A percentile compares a stretch with the other conserved stretches of the same genome.
These are phyloP conservation scores for Andinoacara biseriatus DNA, from an alignment of 2,113 vertebrate species.

Conservation along the genomic window DNA sequence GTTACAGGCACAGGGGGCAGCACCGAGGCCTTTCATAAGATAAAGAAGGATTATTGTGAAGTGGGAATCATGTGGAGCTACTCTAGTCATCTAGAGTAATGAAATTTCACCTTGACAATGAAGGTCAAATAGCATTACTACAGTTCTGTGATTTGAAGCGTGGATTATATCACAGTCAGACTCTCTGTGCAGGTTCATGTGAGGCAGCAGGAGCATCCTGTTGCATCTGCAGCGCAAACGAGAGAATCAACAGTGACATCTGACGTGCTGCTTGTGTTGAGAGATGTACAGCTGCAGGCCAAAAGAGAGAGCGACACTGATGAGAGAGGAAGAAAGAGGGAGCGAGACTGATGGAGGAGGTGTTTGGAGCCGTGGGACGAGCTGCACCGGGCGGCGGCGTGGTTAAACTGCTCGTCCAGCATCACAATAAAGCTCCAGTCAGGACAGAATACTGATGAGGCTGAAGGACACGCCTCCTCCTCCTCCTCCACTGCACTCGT, in stretches of 20 bases:
- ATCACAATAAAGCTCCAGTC: constrained; percentile 60
- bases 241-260: constrained; percentile 38
- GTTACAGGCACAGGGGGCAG: not conserved
- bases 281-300: constrained; percentile 47
- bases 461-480: constrained; percentile 9
- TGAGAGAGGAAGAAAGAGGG: not conserved
- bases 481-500: not conserved
- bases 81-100: not conserved
- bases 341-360: constrained; percentile 8
- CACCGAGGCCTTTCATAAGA: not conserved
- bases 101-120: not conserved
- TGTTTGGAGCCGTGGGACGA: constrained; percentile 21
- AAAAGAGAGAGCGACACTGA: not conserved
- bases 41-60: not conserved
- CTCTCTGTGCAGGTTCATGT: not conserved
- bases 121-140: not conserved
- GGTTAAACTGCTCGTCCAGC: constrained; percentile 53
- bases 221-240: constrained; percentile 24
- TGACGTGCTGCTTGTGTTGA: constrained; percentile 34
- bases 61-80: not conserved
- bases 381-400: constrained; percentile 36
- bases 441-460: constrained; percentile 62
- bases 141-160: not conserved
- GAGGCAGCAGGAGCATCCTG: not conserved
- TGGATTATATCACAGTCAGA: not conserved